phyloP scores from a whole-genome alignment of 2,113 vertebrate species.

The Pollachius pollachius region DNA sequence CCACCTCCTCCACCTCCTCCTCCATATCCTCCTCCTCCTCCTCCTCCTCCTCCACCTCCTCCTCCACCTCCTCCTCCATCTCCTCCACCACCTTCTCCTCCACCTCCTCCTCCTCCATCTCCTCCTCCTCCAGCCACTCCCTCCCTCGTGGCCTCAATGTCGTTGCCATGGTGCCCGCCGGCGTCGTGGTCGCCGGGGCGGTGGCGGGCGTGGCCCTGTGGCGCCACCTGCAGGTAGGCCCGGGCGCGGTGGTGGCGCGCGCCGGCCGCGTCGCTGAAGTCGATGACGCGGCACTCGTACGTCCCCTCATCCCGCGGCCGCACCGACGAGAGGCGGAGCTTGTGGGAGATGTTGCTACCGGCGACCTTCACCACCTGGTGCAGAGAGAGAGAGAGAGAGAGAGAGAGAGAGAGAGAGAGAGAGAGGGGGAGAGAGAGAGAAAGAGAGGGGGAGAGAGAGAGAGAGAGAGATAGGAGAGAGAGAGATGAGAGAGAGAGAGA shows the following conservation, averaged over 20 bases:
- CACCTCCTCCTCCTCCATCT: too few relatives aligned
- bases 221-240: conserved; percentile 89
- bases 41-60: too few relatives aligned
- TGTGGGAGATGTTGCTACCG: conserved; percentile 97
- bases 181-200: background rate
- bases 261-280: conserved; percentile 87
- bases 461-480: too few relatives aligned
- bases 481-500: too few relatives aligned
- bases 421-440: too few relatives aligned
- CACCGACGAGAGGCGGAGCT: conserved; percentile 90
- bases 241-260: conserved; percentile 88
- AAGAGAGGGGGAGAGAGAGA: too few relatives aligned
- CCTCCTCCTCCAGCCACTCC: conserved; percentile 61
- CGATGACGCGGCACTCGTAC: conserved; percentile 93
- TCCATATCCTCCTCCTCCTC: too few relatives aligned
- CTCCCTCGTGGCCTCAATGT: conserved; percentile 41
- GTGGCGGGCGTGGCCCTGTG: conserved; percentile 52
- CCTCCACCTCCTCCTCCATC: too few relatives aligned
- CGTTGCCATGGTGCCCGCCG: conserved; percentile 16
- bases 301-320: conserved; percentile 90
- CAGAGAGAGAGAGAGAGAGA: background rate
- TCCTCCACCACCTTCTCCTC: too few relatives aligned
- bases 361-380: conserved; percentile 90
- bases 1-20: too few relatives aligned
- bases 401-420: background rate